Conservation (phyloP, 2,113 vertebrate genomes). For the Chlamydotis undulata region DNA sequence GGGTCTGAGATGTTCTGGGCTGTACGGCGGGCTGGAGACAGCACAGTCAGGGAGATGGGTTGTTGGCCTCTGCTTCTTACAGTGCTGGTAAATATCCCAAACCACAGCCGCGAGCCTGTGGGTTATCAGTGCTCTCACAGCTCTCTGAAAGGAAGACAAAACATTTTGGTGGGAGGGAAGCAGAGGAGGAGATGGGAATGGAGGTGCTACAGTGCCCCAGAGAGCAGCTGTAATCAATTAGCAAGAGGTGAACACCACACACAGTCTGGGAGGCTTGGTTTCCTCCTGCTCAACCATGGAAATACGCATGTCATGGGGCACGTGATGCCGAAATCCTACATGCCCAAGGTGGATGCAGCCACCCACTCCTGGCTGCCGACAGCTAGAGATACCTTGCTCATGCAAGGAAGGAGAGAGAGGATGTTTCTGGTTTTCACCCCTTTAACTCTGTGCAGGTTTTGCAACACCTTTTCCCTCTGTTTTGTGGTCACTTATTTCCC, state of each 20-base stretch:
- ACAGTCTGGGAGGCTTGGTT: neutral
- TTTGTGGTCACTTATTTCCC: neutral
- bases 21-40: neutral
- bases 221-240: neutral
- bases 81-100: neutral
- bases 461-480: neutral
- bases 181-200: neutral
- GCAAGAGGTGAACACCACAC: neutral
- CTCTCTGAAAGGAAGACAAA: neutral
- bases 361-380: neutral
- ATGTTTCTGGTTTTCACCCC: rapidly evolving
- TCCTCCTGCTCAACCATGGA: neutral
- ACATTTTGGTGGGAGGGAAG: neutral
- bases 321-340: neutral
- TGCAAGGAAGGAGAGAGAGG: neutral
- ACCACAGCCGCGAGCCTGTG: neutral
- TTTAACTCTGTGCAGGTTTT: neutral
- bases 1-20: neutral
- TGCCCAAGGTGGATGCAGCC: neutral
- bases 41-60: neutral
- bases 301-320: rapidly evolving
- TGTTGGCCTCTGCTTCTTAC: neutral
- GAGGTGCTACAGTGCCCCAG: neutral
- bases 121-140: neutral
- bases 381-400: neutral